These are phyloP conservation scores for Elymnias hypermnestra DNA, from an alignment of 1,140 invertebrate species.

Conservation along the genomic window DNA sequence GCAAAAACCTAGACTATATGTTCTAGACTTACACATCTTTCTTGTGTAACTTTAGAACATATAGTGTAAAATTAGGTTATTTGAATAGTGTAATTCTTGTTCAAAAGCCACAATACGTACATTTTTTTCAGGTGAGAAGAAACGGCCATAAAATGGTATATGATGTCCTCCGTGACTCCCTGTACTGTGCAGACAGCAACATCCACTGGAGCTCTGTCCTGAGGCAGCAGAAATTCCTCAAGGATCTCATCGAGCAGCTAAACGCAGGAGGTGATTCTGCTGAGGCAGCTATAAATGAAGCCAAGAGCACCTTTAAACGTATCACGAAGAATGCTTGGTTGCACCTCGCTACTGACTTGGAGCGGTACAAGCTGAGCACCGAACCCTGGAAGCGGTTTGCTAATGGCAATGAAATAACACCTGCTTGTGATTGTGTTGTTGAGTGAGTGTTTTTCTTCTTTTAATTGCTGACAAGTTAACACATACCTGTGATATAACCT, in stretches of 20 bases:
- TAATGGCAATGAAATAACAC: slow-evolving; percentile 36
- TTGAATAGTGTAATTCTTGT: not conserved
- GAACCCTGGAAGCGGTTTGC: slow-evolving; percentile 77
- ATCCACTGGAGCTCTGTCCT: slow-evolving; percentile 82
- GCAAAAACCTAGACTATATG: too few relatives aligned
- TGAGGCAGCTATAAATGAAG: slow-evolving; percentile 77
- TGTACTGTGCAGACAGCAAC: slow-evolving; percentile 82
- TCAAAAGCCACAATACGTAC: not conserved
- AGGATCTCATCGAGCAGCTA: slow-evolving; percentile 78
- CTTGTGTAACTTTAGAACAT: too few relatives aligned
- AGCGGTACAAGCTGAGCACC: slow-evolving; percentile 70
- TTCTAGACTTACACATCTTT: too few relatives aligned
- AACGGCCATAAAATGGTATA: slow-evolving; percentile 61
- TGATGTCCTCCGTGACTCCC: slow-evolving; percentile 48
- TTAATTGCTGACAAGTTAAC: too few relatives aligned
- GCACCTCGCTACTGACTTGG: slow-evolving; percentile 84
- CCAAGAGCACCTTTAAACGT: slow-evolving; percentile 78
- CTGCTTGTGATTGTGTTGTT: too few relatives aligned
- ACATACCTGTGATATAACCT: too few relatives aligned
- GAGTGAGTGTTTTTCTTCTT: too few relatives aligned
- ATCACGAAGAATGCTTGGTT: slow-evolving; percentile 80
- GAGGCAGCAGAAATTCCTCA: slow-evolving; percentile 87
- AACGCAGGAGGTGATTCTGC: slow-evolving; percentile 72
- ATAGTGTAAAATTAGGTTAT: not conserved
- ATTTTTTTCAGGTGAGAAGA: slow-evolving; percentile 44